phyloP scores from a whole-genome alignment of 30 jellyfish, hydroid and myxozoan genomes.

The Pseudorhiza aurosa region DNA sequence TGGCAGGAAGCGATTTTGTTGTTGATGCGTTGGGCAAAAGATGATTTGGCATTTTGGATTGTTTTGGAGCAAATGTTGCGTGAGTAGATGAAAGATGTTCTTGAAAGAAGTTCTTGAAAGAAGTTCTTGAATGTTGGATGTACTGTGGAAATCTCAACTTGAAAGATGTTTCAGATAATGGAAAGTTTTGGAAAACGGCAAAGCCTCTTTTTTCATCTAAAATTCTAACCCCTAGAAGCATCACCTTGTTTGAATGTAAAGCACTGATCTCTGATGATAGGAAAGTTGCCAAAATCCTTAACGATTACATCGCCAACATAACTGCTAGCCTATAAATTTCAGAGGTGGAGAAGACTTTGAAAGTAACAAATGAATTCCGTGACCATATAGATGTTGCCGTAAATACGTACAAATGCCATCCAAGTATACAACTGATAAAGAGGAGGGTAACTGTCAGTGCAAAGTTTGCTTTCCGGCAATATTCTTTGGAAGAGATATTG shows the following conservation, averaged over 20 bases:
- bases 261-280: slow-evolving; percentile 17
- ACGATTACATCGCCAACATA: slow-evolving; percentile 26
- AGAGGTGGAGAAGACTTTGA: background rate
- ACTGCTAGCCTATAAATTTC: slow-evolving; percentile 16
- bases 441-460: background rate
- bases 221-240: slow-evolving; percentile 8
- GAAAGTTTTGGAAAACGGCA: too few species aligned
- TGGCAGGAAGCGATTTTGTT: too few species aligned
- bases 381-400: slow-evolving; percentile 42
- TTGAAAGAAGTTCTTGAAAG: too few species aligned
- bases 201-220: slow-evolving; percentile 30
- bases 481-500: background rate
- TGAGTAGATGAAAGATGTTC: too few species aligned
- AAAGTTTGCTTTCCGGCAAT: background rate
- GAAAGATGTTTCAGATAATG: too few species aligned
- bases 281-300: slow-evolving; percentile 46
- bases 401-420: slow-evolving; percentile 10
- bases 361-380: background rate
- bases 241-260: slow-evolving; percentile 31
- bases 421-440: slow-evolving; percentile 6
- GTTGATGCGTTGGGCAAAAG: too few species aligned
- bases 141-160: too few species aligned
- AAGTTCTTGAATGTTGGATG: too few species aligned
- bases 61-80: too few species aligned
- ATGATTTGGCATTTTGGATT: too few species aligned